Conservation (phyloP, 2,113 vertebrate species). For the Osmerus mordax region DNA sequence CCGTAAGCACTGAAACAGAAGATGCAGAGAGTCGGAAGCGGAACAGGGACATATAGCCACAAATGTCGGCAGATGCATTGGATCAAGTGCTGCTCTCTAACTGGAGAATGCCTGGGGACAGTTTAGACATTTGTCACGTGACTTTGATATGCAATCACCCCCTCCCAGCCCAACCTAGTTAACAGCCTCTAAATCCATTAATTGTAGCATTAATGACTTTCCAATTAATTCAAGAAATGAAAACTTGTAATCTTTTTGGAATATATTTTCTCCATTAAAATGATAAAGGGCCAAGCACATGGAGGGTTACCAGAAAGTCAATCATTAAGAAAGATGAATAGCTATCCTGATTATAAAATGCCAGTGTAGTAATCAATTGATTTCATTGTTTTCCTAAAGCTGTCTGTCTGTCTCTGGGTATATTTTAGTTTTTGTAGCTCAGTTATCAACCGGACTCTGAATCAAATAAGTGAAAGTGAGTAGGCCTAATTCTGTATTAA, state of each 20-base stretch:
- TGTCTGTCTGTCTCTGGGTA: conserved; percentile 13
- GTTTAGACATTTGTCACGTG: background rate
- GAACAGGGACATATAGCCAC: background rate
- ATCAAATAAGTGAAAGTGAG: no score
- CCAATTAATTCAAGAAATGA: conserved; percentile 40
- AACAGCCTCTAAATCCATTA: conserved; percentile 18
- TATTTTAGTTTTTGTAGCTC: background rate
- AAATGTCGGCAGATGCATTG: background rate
- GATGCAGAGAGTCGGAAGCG: background rate
- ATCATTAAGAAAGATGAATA: conserved; percentile 43
- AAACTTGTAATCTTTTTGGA: conserved; percentile 31
- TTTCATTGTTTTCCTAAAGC: background rate
- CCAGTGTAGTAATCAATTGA: conserved; percentile 41
- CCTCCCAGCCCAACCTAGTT: background rate
- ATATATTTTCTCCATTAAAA: conserved; percentile 36
- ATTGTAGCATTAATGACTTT: conserved; percentile 38
- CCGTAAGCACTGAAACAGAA: background rate
- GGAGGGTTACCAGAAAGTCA: conserved; percentile 37
- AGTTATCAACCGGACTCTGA: no score
- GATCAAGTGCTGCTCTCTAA: conserved; percentile 1
- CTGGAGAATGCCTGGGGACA: background rate
- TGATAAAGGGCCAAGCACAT: conserved; percentile 33
- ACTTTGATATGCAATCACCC: background rate
- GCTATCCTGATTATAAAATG: conserved; percentile 46
- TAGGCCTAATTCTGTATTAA: no score